Conservation (phyloP, 1,140 invertebrate species). For the Brachionus rotundiformis region DNA sequence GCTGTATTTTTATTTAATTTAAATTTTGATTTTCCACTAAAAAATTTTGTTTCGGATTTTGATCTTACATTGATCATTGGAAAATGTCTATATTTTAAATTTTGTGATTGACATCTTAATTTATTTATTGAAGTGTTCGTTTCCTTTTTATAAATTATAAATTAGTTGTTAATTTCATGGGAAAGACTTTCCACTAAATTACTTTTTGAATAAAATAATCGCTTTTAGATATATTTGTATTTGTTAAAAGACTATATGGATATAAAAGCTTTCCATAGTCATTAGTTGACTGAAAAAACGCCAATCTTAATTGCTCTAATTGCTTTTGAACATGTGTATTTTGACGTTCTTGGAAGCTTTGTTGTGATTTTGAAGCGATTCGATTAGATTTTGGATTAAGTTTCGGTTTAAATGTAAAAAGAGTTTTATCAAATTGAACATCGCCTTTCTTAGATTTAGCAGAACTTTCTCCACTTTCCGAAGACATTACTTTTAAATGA, state of each 20-base stretch:
- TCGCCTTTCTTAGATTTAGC: not conserved
- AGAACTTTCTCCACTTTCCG: not conserved
- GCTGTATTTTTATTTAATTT: not conserved
- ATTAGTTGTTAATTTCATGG: too few relatives aligned
- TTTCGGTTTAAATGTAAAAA: constrained; percentile 20
- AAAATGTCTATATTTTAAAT: not conserved
- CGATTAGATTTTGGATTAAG: not conserved
- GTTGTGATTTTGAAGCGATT: not conserved
- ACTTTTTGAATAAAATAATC: not conserved
- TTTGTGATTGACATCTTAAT: not conserved
- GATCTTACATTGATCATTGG: not conserved
- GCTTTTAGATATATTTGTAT: not conserved
- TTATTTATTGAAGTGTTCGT: not conserved
- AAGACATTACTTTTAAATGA: too few relatives aligned
- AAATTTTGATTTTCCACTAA: not conserved
- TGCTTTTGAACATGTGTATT: constrained; percentile 23
- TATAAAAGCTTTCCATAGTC: constrained; percentile 19
- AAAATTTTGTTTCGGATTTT: constrained; percentile 8
- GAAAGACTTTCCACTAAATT: too few relatives aligned
- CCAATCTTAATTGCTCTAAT: not conserved
- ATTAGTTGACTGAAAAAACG: constrained; percentile 16
- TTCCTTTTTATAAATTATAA: not conserved
- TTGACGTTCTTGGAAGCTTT: constrained; percentile 10
- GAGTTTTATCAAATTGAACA: not conserved
- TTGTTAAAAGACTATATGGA: not conserved